Evolutionary conservation across 2,113 vertebrate species (phyloP), one percentile per base, ranked within the genome.

Genomic region (Ochotona princeps): DNA sequence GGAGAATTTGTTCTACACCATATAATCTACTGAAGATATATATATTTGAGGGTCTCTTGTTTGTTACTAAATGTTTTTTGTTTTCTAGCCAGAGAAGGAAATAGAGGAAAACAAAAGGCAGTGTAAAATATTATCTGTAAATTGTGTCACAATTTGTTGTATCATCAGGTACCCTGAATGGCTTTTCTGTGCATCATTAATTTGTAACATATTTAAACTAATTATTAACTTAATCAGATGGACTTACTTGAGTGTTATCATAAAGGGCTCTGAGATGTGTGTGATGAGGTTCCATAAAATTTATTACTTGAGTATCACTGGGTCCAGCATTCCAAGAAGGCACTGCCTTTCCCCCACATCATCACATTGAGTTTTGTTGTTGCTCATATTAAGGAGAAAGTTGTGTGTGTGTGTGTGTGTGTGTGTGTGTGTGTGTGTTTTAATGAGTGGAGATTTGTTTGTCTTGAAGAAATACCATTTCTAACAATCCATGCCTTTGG

Each of bases 161-260:
- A 90, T 97, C 87, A 90, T 92, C 84, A 86, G 83, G 79, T 94
- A 75, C 89, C 61, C n/a, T 5, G 78, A 82, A 94, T 95, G 35
- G 75, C 79, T 96, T 83, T 73, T 84, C 66, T 83, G 32, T 76
- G 60, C 66, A 57, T 85, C 87, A 95, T 94, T 96, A 94, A 95
- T 92, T 87, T 86, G 60, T 86, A 90, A 93, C 85, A 94, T 81
- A 93, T 93, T 95, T 95, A 90, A 94, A 90, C 70, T 96, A 97
- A 97, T 97, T 94, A 97, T 97, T 97, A 97, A 96, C 90, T 94
- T 25, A 91, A 17, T 63, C 82, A 51, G 90, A 35, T 94, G 69
- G 89, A 74, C 63, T 94, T 87, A 83, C 93, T 92, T 93, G 60
- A 83, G 47, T 92, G 51, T 93, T 96, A 82, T 94, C 90, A 51